Evolutionary conservation across 1,140 invertebrate genomes (phyloP).

Genomic region (Polypedilum pembai): DNA sequence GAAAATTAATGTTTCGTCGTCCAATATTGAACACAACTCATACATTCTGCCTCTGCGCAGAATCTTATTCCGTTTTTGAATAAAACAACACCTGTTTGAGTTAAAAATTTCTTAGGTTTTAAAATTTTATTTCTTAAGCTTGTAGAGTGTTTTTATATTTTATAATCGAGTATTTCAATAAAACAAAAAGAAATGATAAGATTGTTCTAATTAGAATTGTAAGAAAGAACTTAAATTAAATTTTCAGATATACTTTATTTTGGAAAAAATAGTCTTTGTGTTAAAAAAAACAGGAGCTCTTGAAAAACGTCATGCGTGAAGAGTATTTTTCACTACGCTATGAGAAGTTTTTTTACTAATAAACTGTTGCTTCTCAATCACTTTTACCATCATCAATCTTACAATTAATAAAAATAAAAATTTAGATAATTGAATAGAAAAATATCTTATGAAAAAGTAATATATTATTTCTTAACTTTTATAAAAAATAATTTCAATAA

Average conservation of each 20-base stretch:
- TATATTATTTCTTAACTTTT: too few species aligned
- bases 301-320: background rate
- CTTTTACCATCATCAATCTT: too few species aligned
- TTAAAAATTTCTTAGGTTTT: background rate
- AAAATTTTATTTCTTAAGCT: background rate
- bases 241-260: background rate
- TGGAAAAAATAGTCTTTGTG: background rate
- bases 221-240: background rate
- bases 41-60: background rate
- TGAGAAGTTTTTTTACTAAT: background rate
- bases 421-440: too few species aligned
- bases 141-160: too few species aligned
- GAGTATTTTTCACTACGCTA: background rate
- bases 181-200: too few species aligned
- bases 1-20: background rate
- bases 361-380: constrained; percentile 15
- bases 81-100: constrained; percentile 17
- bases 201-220: background rate
- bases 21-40: background rate
- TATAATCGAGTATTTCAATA: too few species aligned
- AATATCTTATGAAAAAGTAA: too few species aligned
- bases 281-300: too few species aligned
- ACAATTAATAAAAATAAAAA: too few species aligned
- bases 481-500: too few species aligned
- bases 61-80: background rate